Evolutionary conservation across 1,140 invertebrate species (phyloP).

Genomic region (Halesus radiatus): DNA sequence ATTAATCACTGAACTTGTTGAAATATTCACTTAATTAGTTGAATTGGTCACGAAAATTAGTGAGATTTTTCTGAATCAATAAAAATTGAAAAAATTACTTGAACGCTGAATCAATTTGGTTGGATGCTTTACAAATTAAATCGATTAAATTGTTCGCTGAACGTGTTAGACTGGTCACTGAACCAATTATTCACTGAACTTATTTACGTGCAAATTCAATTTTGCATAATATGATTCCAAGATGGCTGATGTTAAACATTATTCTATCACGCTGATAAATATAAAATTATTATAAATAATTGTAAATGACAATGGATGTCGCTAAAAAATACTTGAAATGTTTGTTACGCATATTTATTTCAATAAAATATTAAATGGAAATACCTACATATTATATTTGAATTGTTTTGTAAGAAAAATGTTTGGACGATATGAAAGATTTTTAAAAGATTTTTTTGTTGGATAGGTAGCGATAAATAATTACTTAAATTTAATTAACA

Average conservation of each 20-base stretch:
- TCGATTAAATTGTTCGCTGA: too few species aligned
- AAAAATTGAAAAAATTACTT: too few species aligned
- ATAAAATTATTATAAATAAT: not conserved
- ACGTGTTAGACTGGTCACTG: too few species aligned
- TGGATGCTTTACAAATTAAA: too few species aligned
- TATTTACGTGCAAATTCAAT: not conserved
- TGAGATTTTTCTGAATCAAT: too few species aligned
- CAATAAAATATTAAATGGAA: slow-evolving; percentile 13
- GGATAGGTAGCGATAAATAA: not conserved
- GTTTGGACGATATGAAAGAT: not conserved
- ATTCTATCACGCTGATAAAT: not conserved
- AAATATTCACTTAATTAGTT: too few species aligned
- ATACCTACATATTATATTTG: slow-evolving; percentile 3
- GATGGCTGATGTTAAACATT: not conserved
- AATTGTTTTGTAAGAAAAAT: slow-evolving; percentile 28
- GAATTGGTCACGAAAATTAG: too few species aligned
- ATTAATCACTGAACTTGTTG: too few species aligned
- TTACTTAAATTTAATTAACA: not conserved
- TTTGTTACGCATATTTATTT: slow-evolving; percentile 22
- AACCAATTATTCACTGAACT: too few species aligned
- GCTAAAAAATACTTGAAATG: slow-evolving; percentile 5
- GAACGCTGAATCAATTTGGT: too few species aligned
- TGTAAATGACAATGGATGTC: not conserved
- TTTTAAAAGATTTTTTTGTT: not conserved
- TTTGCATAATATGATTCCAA: slow-evolving; percentile 1